These are phyloP conservation scores for Phrynocephalus versicolor DNA, from an alignment of 2,113 vertebrate genomes.

Conservation along the genomic window DNA sequence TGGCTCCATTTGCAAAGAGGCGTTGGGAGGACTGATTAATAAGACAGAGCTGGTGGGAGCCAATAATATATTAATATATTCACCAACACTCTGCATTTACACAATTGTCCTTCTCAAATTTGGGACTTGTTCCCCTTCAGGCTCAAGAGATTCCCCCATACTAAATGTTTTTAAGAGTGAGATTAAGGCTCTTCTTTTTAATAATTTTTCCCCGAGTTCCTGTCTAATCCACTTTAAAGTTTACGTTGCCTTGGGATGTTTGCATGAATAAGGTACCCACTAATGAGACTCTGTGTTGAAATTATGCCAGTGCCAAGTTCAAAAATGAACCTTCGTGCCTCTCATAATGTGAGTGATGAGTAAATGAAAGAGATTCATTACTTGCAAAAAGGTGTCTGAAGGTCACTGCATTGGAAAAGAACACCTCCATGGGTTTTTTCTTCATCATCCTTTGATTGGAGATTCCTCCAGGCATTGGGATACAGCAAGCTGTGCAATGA, in stretches of 20 bases:
- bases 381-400: conserved; percentile 1
- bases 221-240: conserved; percentile 18
- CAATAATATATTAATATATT: neutral
- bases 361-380: neutral
- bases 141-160: neutral
- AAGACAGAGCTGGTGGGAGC: neutral
- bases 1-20: neutral
- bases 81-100: neutral
- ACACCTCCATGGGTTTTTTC: neutral
- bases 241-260: neutral
- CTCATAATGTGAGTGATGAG: neutral
- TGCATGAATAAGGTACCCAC: conserved; percentile 9
- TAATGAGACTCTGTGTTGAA: neutral
- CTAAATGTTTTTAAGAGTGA: conserved; percentile 13
- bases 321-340: neutral
- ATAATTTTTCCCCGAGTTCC: conserved; percentile 5
- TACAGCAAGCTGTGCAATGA: neutral
- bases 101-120: neutral
- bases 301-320: neutral
- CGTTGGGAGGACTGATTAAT: neutral
- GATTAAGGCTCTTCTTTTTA: conserved; percentile 27
- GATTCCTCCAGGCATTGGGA: neutral
- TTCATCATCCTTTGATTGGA: neutral
- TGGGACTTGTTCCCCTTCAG: neutral
- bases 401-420: neutral